These are phyloP conservation scores for Thecocarcelia acutangulata DNA, from an alignment of 2,888 invertebrate genomes.

Conservation along the genomic window DNA sequence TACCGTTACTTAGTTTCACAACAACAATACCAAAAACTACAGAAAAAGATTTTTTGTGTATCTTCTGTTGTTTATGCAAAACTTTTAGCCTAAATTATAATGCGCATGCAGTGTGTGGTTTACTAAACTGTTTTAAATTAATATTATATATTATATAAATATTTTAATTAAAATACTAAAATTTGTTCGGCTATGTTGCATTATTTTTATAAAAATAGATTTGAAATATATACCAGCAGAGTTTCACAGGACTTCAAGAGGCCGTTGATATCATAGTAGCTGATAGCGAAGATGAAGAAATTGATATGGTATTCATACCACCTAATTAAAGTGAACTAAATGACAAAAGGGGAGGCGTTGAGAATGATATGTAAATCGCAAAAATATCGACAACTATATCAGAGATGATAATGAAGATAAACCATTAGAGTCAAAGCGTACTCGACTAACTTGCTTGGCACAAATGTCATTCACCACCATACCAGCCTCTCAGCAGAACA, in stretches of 20 bases:
- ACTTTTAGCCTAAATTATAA: not conserved
- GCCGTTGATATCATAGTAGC: conserved; percentile 7
- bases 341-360: not conserved
- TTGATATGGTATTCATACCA: conserved; percentile 4
- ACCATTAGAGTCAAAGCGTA: not conserved
- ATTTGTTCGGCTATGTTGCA: not conserved
- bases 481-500: not conserved
- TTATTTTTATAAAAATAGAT: not conserved
- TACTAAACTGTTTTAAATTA: conserved; percentile 3
- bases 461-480: not conserved
- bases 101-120: not conserved
- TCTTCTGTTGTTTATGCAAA: no score
- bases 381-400: not conserved
- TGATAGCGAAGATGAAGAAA: not conserved
- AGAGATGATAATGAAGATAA: conserved; percentile 8
- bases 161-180: not conserved
- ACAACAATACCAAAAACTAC: no score
- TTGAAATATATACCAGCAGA: not conserved
- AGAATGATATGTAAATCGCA: conserved; percentile 2
- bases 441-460: no score
- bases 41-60: no score
- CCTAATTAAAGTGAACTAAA: not conserved
- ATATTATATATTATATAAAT: no score
- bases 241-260: conserved; percentile 8
- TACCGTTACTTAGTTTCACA: no score